A percentile compares a stretch with the other conserved stretches of the same genome.
These are phyloP conservation scores for Meganola albula DNA, from an alignment of 2,888 invertebrate species.

Conservation along the genomic window DNA sequence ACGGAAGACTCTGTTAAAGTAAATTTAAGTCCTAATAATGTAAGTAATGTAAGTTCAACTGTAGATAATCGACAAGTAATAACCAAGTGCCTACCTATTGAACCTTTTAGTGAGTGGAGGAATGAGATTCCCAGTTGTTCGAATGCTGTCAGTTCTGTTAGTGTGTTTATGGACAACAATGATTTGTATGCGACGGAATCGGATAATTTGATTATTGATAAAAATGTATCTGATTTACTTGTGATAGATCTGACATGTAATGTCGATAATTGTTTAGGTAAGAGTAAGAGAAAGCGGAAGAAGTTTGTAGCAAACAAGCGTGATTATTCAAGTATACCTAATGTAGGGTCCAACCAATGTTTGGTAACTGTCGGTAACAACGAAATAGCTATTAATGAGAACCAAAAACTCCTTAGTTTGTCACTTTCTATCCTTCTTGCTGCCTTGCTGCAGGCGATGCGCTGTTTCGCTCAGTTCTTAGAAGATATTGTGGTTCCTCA, in stretches of 20 bases:
- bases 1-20: constrained; percentile 60
- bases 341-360: constrained; percentile 52
- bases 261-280: constrained; percentile 44
- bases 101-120: constrained; percentile 55
- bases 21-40: constrained; percentile 41
- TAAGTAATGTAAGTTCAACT: constrained; percentile 37
- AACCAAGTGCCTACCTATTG: constrained; percentile 68
- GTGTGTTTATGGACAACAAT: constrained; percentile 42
- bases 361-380: constrained; percentile 68
- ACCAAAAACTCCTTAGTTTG: constrained; percentile 76
- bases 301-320: constrained; percentile 54
- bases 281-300: constrained; percentile 33
- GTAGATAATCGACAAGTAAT: constrained; percentile 45
- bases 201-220: constrained; percentile 30
- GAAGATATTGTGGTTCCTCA: constrained; percentile 77
- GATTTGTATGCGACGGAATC: constrained; percentile 29
- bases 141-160: constrained; percentile 51
- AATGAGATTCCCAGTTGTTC: constrained; percentile 74
- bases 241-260: constrained; percentile 69
- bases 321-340: constrained; percentile 56
- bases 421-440: constrained; percentile 79
- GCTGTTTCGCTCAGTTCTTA: constrained; percentile 79
- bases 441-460: constrained; percentile 79
- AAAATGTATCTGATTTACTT: constrained; percentile 51
- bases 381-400: constrained; percentile 62